Percentiles rank a stretch among this genome's conserved stretches.
These are phyloP conservation scores for Sorex fumeus DNA, from an alignment of 2,113 vertebrate genomes.

Conservation along the genomic window DNA sequence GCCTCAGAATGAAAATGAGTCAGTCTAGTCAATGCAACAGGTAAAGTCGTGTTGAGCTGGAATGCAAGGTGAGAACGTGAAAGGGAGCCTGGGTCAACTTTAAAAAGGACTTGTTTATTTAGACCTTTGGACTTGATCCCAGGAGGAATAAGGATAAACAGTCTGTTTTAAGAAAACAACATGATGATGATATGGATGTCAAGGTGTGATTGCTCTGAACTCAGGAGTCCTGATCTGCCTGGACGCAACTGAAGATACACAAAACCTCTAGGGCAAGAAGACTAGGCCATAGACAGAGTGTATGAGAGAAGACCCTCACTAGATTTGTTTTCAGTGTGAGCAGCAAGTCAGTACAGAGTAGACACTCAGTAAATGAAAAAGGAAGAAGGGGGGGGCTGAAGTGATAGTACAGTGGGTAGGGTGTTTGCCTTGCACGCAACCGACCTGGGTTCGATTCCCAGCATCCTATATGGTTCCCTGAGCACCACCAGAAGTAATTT, in stretches of 20 bases:
- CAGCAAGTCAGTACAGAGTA: neutral
- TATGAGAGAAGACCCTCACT: neutral
- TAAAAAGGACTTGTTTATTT: neutral
- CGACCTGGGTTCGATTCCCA: too few species aligned
- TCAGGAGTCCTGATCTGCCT: neutral
- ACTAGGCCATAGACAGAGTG: neutral
- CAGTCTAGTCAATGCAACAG: neutral
- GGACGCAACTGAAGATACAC: neutral
- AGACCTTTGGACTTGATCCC: slow-evolving; percentile 19
- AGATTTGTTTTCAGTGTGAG: neutral
- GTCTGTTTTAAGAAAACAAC: neutral
- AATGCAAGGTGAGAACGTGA: neutral
- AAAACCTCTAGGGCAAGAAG: neutral
- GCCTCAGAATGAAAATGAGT: neutral
- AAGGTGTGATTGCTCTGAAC: neutral
- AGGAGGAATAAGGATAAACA: neutral
- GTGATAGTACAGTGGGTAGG: too few species aligned
- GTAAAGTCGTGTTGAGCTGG: neutral
- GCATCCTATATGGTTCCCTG: too few species aligned
- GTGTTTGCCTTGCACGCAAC: too few species aligned
- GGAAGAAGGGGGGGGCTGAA: too few species aligned
- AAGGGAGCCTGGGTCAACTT: neutral
- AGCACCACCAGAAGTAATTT: too few species aligned
- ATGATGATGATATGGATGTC: neutral
- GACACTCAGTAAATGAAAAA: neutral